Evolutionary conservation across 2,797 vertebrate genomes (phyloP), one percentile per base, ranked within the genome.

Genomic region (Periophthalmus magnuspinnatus): DNA sequence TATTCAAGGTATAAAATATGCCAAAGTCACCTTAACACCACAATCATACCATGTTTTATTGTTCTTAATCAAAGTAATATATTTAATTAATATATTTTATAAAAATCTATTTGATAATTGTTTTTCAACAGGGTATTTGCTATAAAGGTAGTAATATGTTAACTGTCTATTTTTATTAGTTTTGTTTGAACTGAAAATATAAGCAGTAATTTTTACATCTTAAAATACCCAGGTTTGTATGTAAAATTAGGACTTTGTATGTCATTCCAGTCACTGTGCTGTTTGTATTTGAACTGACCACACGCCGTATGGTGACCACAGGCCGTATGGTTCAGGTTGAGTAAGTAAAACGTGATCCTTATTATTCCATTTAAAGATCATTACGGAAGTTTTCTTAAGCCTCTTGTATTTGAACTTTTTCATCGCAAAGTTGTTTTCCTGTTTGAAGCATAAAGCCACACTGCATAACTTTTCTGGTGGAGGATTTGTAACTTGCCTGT

Each of bases 21-120:
- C 92, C 93, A 94, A 94, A 94, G 92, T 92, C 87, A 89, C 88
- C 90, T 91, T 92, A 80, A 84, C 65, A 83, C 83, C 87, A 85
- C 84, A 88, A 91, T 90, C 84, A 75, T 80, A 90, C 86, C 80
- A 86, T 94, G 90, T 90, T 92, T 88, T 92, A 90, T 90, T 91
- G 90, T 93, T 90, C 91, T 93, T 92, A 93, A 91, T 91, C 90
- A 95, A 95, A 96, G 93, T 98, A 99, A 99, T 98, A 98, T 99
- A 99, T 98, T 98, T 96, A 96, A 96, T 92, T 96, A 96, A 97
- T 97, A 97, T 98, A 96, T 98, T 97, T 97, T 96, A 95, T 94
- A 92, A 86, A 87, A 80, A 63, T 88, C 88, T 95, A 94, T 94
- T 93, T 93, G 91, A 93, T 92, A 89, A 88, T 91, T 90, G 87